Evolutionary conservation across 2,888 invertebrate species (phyloP), one percentile per base, ranked within the genome.

Genomic region (Altica lythri): DNA sequence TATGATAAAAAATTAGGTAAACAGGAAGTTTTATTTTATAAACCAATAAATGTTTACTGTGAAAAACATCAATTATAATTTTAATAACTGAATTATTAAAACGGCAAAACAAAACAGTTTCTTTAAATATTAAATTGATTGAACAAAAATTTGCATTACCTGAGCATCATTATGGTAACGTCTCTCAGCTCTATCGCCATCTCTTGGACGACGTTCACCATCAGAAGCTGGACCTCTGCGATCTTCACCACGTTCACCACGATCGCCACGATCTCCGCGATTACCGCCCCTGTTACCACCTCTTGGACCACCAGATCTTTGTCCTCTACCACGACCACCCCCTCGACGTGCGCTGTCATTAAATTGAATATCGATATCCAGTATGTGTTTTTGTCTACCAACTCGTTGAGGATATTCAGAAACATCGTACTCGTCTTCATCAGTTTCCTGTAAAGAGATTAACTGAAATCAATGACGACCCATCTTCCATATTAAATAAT

Each of bases 321-420:
- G 79, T 30, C 79, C 77, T 51, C 85, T 80, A 8, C 86, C 85
- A 8, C 85, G 80, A 5, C 58, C 78, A 32, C 85, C 85, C 2
- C 86, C 85, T 60, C 89, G 86, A 68, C 90, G 86, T 66, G 89
- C 82, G 37, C 83, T 84, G 72, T 92, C 92, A 72, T 86, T 87
- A 78, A 92, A 93, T 70, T 90, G 90, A 76, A 92, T 91, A 76
- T 92, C 91, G 68, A 93, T 92, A 67, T 90, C 92, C 64, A 91
- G 78, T 68, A 92, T 83, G 69, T 89, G 90, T 78, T 92, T 92
- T 75, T 91, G 88, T 54, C 92, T 85, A 17, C 92, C 92, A 64
- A 89, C 91, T 67, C 91, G 88, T 78, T 92, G 91, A 60, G 90
- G 90, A 74, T 88, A 90, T 72, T 90, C 88, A 1, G 86, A 83